Conservation (phyloP, 1,140 invertebrate species). For the Linepithema humile region DNA sequence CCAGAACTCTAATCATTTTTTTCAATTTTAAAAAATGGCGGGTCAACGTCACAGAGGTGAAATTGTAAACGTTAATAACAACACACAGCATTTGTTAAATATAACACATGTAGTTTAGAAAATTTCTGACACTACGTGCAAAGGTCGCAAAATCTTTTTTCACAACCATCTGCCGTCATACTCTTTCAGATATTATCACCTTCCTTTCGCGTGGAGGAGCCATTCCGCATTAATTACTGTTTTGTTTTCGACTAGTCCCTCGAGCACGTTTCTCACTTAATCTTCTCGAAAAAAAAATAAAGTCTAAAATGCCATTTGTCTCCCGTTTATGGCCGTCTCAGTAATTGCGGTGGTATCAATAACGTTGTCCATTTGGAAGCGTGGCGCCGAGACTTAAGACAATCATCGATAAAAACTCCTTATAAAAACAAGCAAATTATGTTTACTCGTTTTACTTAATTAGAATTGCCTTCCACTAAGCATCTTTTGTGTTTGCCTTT, state of each 20-base stretch:
- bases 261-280: slow-evolving; percentile 18
- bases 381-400: slow-evolving; percentile 38
- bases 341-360: slow-evolving; percentile 72
- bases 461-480: not conserved
- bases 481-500: not conserved
- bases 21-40: too few species aligned
- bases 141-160: not conserved
- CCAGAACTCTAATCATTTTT: too few species aligned
- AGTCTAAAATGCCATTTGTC: slow-evolving; percentile 74
- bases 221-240: slow-evolving; percentile 34
- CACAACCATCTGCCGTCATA: slow-evolving; percentile 44
- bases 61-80: slow-evolving; percentile 82
- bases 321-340: slow-evolving; percentile 68
- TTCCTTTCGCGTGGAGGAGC: slow-evolving; percentile 54
- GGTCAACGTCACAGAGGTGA: too few species aligned
- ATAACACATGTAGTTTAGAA: not conserved
- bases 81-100: not conserved
- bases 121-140: not conserved
- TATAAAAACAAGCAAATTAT: not conserved
- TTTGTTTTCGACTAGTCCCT: slow-evolving; percentile 45
- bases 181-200: slow-evolving; percentile 68
- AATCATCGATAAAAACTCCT: not conserved
- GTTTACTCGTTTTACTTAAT: not conserved
- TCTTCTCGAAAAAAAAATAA: slow-evolving; percentile 39
- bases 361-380: slow-evolving; percentile 69